Conservation (phyloP, 2,113 vertebrate genomes). For the rat (Rattus norvegicus) region DNA sequence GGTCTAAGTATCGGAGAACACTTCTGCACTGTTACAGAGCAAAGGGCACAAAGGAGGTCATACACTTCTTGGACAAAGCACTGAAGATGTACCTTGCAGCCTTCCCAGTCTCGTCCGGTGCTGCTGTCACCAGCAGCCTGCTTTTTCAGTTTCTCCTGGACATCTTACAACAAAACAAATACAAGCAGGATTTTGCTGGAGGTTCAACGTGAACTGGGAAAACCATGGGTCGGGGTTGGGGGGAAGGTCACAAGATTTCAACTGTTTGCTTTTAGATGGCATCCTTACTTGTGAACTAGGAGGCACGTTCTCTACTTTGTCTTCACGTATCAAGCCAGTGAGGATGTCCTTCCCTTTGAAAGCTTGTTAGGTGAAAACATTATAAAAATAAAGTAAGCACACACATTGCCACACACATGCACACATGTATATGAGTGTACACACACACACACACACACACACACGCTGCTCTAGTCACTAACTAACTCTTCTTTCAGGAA, state of each 20-base stretch:
- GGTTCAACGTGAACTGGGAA: background rate
- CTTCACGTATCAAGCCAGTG: slow-evolving; percentile 1
- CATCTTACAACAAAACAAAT: slow-evolving; percentile 38
- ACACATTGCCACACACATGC: background rate
- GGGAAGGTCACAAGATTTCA: background rate
- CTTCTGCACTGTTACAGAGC: background rate
- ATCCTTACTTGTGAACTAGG: background rate
- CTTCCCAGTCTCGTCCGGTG: background rate
- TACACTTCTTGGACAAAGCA: background rate
- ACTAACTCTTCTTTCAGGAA: background rate
- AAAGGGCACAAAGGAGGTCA: background rate
- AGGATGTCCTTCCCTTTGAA: slow-evolving; percentile 30
- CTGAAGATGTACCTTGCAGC: background rate
- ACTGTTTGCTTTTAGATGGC: slow-evolving; percentile 27
- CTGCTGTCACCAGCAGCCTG: background rate
- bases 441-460: background rate
- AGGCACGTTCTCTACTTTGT: background rate
- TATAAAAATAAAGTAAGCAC: background rate
- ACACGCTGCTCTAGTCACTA: background rate
- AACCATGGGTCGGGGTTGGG: background rate
- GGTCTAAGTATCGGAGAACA: slow-evolving; percentile 1
- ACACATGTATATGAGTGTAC: background rate
- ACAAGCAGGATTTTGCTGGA: background rate
- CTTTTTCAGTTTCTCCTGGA: slow-evolving; percentile 38
- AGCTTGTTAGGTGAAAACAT: background rate